Evolutionary conservation across 2,113 vertebrate species (phyloP).

Genomic region (Pavo muticus): DNA sequence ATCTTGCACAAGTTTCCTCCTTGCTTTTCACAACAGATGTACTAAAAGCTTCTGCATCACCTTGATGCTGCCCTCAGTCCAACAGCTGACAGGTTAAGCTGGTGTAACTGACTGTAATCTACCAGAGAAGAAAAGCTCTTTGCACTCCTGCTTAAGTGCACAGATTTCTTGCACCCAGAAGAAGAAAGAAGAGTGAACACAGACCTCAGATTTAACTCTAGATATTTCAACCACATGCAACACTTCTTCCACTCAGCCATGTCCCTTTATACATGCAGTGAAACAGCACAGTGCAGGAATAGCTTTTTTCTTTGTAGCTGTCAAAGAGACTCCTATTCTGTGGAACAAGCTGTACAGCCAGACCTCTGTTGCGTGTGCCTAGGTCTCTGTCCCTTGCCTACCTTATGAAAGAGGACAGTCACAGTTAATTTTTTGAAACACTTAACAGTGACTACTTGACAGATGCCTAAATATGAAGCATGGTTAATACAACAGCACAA

Average conservation of each 20-base stretch:
- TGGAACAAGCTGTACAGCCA: neutral
- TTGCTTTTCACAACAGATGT: neutral
- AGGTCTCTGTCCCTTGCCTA: neutral
- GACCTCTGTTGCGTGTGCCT: neutral
- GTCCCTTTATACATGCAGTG: neutral
- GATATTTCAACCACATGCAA: neutral
- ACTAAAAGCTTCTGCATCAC: neutral
- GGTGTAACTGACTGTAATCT: neutral
- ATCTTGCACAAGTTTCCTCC: neutral
- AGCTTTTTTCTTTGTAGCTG: neutral
- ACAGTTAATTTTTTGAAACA: constrained; percentile 1
- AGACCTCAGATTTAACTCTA: neutral
- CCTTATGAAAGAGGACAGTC: neutral
- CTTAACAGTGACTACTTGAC: constrained; percentile 8
- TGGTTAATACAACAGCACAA: neutral
- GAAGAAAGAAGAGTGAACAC: neutral
- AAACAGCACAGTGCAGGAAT: neutral
- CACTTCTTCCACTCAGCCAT: neutral
- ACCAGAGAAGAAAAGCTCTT: neutral
- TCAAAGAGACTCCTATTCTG: neutral
- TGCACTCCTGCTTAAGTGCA: neutral
- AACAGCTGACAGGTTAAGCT: rapidly evolving
- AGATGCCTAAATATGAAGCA: constrained; percentile 9
- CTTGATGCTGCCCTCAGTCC: neutral
- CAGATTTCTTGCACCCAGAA: neutral